A percentile compares a stretch with the other conserved stretches of the same genome.
phyloP scores from a whole-genome alignment of 2,113 vertebrate genomes.

The Tachycineta bicolor region DNA sequence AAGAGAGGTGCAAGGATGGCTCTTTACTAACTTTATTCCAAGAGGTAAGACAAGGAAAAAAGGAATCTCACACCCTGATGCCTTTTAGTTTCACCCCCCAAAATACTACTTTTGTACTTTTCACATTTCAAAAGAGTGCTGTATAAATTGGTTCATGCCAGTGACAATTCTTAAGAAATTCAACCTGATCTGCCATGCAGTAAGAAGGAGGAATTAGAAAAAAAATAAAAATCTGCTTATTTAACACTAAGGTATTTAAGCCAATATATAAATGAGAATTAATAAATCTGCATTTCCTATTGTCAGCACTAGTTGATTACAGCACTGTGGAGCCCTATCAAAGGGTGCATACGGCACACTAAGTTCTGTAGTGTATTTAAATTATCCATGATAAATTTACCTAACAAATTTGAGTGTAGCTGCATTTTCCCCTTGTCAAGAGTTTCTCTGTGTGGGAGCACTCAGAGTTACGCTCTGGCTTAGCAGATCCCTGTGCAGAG shows the following conservation, averaged over 20 bases:
- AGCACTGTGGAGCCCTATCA: conserved; percentile 33
- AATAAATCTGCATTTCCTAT: conserved; percentile 52
- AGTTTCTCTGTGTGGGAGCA: background rate
- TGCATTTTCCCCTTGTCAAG: background rate
- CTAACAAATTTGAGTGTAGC: conserved; percentile 24
- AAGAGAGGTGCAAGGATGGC: background rate
- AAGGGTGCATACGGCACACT: background rate
- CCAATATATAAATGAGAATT: conserved; percentile 41
- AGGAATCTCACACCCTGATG: background rate
- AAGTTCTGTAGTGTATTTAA: conserved; percentile 42
- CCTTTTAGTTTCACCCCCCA: background rate
- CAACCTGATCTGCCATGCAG: conserved; percentile 25
- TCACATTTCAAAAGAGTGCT: background rate
- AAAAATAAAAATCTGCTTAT: conserved; percentile 27
- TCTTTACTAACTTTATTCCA: background rate
- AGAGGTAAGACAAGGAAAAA: background rate
- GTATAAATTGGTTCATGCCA: background rate
- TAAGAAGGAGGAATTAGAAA: conserved; percentile 16
- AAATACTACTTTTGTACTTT: background rate
- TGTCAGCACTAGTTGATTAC: conserved; percentile 45
- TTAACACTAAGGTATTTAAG: conserved; percentile 39
- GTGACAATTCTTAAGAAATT: conserved; percentile 13
- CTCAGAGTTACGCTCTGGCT: background rate
- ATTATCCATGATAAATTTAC: conserved; percentile 50
- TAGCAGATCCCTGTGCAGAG: accelerated